Evolutionary conservation across 1,140 invertebrate genomes (phyloP).

Genomic region (Zaprionus ornatus): DNA sequence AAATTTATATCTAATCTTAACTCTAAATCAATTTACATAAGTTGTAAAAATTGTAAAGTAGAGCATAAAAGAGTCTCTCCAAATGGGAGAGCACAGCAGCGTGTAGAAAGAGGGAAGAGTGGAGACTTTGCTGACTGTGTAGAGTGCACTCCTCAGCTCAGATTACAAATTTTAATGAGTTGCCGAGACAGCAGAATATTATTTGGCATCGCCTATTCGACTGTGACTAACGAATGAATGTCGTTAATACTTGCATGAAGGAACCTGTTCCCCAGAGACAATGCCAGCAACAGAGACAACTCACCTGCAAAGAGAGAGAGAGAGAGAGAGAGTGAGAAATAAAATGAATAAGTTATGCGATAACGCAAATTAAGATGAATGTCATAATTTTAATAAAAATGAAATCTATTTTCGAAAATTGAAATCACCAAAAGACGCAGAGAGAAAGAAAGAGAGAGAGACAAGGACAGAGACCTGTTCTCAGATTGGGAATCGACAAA

Average conservation of each 20-base stretch:
- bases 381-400: slow-evolving; percentile 81
- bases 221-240: slow-evolving; percentile 17
- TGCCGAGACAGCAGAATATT: slow-evolving; percentile 52
- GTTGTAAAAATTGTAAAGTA: background rate
- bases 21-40: too few relatives aligned
- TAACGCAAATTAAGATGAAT: slow-evolving; percentile 79
- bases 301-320: slow-evolving; percentile 60
- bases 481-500: background rate
- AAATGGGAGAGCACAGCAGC: background rate
- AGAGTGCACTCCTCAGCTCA: background rate
- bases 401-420: slow-evolving; percentile 70
- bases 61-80: background rate
- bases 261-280: slow-evolving; percentile 47
- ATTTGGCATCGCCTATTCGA: slow-evolving; percentile 11
- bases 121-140: background rate
- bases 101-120: background rate
- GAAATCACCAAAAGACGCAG: slow-evolving; percentile 5
- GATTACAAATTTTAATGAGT: slow-evolving; percentile 25
- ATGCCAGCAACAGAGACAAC: slow-evolving; percentile 30
- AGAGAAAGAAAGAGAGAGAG: background rate
- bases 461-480: slow-evolving; percentile 38
- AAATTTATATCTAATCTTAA: too few relatives aligned
- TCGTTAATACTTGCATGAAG: slow-evolving; percentile 13
- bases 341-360: slow-evolving; percentile 76
- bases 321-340: slow-evolving; percentile 29